These are phyloP conservation scores for Amblyraja radiata DNA, from an alignment of 2,797 vertebrate genomes.

Conservation along the genomic window DNA sequence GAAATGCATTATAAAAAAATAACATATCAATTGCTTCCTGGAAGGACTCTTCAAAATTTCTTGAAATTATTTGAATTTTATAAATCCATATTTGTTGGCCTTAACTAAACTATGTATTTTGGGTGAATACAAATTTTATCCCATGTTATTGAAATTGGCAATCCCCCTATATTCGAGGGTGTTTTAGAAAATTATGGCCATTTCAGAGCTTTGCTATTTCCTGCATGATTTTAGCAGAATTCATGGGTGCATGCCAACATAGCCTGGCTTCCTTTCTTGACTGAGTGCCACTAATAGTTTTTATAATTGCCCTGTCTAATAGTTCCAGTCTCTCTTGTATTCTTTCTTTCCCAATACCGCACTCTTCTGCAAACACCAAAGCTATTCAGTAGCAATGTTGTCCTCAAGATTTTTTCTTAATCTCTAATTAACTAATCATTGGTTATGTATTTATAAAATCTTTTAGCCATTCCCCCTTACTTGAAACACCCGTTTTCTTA, in stretches of 20 bases:
- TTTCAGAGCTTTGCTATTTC: slow-evolving; percentile 4
- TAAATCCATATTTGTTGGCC: not conserved
- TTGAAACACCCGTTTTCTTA: not conserved
- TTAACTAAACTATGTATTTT: not conserved
- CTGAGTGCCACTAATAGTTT: not conserved
- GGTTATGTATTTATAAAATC: not conserved
- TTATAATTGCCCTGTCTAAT: not conserved
- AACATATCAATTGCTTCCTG: not conserved
- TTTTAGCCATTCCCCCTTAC: not conserved
- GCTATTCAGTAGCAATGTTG: not conserved
- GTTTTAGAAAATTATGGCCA: not conserved
- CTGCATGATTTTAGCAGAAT: not conserved
- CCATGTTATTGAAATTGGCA: not conserved
- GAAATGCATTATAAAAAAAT: not conserved
- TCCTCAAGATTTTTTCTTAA: not conserved
- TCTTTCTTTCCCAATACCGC: not conserved
- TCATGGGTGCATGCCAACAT: not conserved
- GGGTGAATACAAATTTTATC: not conserved
- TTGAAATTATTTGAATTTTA: not conserved
- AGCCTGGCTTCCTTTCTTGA: not conserved
- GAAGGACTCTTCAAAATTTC: not conserved
- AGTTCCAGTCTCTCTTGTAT: not conserved
- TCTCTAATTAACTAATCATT: not conserved
- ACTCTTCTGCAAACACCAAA: not conserved
- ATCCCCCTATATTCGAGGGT: not conserved